Evolutionary conservation across 2,888 invertebrate genomes (phyloP), one percentile per base, ranked within the genome.

Genomic region (Cephus pulcher): DNA sequence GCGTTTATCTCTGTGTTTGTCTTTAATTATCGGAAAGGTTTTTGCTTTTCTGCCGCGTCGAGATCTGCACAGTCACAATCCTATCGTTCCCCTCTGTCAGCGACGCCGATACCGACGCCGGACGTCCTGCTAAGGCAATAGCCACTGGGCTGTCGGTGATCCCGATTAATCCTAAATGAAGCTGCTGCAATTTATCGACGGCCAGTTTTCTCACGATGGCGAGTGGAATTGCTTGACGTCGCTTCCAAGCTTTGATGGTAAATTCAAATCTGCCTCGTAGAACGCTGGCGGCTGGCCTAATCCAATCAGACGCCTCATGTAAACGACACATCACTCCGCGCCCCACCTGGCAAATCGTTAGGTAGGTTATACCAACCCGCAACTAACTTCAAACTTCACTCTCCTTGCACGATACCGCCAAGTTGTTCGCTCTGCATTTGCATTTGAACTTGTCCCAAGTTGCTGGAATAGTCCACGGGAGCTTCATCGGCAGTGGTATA

Each of bases 21-120:
- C 76, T 78, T 78, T 78, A 78, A 78, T 78, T 78, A 78, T 71
- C 34, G 37, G 40, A 73, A 78, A 78, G 75, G 78, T 78, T 76
- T 76, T 75, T 68, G 35, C 71, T 73, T 73, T 78, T 75, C 75
- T 30, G 75, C 69, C 32, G 12, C 11, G 30, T 23, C 76, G 12
- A 30, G 12, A 12, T 69, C 70, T 76, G 32, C 34, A 56, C 56
- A 23, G 23, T 56, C 56, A 23, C 56, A 56, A 56, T 56, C 23
- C 56, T 56, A 56, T 56, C 56, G 56, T 40, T 6, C 56, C 56
- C 23, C 56, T 56, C 56, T 23, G 2, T 6, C 56, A 23, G 23
- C 9, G 56, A 56, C 56, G 56, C 56, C 23, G 56, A 56, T 23
- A 23, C 56, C 23, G 56, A 56, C 23, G 23, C 56, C 56, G 56